These are phyloP conservation scores for Pollenia griseotomentosa DNA, from an alignment of 2,888 invertebrate genomes.

Conservation along the genomic window DNA sequence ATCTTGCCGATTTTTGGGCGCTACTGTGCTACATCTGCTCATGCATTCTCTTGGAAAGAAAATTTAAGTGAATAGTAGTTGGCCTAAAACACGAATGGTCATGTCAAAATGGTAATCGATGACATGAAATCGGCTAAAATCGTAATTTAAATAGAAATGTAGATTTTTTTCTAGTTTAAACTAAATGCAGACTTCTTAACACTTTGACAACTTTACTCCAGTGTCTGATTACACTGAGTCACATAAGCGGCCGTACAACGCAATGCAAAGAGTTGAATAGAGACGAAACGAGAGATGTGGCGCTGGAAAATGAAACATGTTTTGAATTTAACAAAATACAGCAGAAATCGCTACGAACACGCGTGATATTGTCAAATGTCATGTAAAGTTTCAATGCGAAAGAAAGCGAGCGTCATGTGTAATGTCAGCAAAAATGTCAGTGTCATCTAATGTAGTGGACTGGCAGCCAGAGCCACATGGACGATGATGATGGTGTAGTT, in stretches of 20 bases:
- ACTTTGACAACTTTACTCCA: conserved; percentile 57
- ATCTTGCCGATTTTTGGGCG: conserved; percentile 41
- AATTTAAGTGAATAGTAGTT: conserved; percentile 10
- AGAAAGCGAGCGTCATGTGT: conserved; percentile 67
- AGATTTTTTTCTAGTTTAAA: conserved; percentile 1
- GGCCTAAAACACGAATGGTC: conserved; percentile 69
- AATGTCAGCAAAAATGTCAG: conserved; percentile 73
- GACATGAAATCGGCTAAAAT: conserved; percentile 64
- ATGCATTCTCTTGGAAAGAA: not conserved
- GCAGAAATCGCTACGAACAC: conserved; percentile 54
- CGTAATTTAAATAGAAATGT: conserved; percentile 55
- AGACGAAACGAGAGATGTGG: not conserved
- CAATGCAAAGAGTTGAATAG: no score
- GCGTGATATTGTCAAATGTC: conserved; percentile 73
- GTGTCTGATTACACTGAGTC: conserved; percentile 58
- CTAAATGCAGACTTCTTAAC: conserved; percentile 1
- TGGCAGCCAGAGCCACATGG: not conserved
- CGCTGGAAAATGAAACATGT: not conserved
- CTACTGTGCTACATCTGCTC: conserved; percentile 26
- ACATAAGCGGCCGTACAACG: conserved; percentile 19
- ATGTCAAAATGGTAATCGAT: conserved; percentile 70
- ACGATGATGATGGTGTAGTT: not conserved
- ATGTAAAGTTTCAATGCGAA: conserved; percentile 68
- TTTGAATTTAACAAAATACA: conserved; percentile 9
- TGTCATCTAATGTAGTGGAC: conserved; percentile 61